Conservation (phyloP, 2,888 invertebrate species). For the Cephus nigrinus region DNA sequence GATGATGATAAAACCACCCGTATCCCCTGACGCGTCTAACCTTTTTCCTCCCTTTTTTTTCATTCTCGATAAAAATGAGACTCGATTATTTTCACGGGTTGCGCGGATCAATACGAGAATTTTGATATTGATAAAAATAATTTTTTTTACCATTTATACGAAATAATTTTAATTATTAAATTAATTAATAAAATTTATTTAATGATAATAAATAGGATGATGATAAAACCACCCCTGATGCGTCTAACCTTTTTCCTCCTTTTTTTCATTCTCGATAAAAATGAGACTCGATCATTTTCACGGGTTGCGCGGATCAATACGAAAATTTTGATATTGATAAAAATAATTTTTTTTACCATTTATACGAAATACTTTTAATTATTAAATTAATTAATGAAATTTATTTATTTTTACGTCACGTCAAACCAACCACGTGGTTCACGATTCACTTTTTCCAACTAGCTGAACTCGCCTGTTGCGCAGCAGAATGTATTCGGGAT, state of each 20-base stretch:
- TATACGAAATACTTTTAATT: no score
- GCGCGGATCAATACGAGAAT: neutral
- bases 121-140: neutral
- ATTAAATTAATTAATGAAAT: neutral
- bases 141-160: accelerated
- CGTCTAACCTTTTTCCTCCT: neutral
- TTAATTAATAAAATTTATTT: neutral
- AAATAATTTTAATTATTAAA: no score
- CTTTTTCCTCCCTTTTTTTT: neutral
- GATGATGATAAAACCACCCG: neutral
- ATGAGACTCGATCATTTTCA: neutral
- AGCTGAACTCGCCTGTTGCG: neutral
- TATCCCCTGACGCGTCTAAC: neutral
- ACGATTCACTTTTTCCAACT: no score
- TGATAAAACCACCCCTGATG: neutral
- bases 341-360: no score
- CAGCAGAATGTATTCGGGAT: neutral
- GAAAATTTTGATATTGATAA: neutral
- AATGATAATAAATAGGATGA: neutral
- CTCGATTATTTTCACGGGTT: neutral
- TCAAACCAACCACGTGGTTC: no score
- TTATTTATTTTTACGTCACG: neutral
- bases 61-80: neutral
- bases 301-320: neutral
- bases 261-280: neutral